Percentiles rank a stretch among this genome's conserved stretches.
Conservation (phyloP, 2,888 invertebrate genomes). For the Ditula angustiorana region DNA sequence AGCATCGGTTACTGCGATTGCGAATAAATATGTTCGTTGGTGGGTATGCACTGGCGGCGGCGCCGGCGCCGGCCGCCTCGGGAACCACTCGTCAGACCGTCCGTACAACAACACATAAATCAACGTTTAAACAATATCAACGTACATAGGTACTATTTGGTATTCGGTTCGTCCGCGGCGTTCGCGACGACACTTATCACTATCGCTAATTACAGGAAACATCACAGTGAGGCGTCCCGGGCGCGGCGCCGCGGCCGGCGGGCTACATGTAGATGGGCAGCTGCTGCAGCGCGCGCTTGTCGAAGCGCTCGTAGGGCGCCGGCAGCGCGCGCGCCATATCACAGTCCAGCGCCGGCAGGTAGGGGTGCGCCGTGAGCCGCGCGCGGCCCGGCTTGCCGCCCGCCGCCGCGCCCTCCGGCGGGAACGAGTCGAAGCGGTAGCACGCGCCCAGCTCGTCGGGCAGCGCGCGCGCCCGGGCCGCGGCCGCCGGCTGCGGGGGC, state of each 20-base stretch:
- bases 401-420: slow-evolving; percentile 52
- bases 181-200: slow-evolving; percentile 43
- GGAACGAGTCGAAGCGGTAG: slow-evolving; percentile 64
- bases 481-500: slow-evolving; percentile 57
- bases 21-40: slow-evolving; percentile 79
- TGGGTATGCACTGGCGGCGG: slow-evolving; percentile 58
- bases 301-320: slow-evolving; percentile 78
- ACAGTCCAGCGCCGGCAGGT: slow-evolving; percentile 70
- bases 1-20: slow-evolving; percentile 79
- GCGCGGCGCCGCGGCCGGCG: slow-evolving; percentile 6
- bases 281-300: slow-evolving; percentile 82
- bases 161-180: slow-evolving; percentile 67
- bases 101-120: slow-evolving; percentile 72
- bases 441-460: slow-evolving; percentile 51
- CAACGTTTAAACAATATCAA: slow-evolving; percentile 79
- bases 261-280: slow-evolving; percentile 83
- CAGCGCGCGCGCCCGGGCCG: slow-evolving; percentile 43
- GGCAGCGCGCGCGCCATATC: slow-evolving; percentile 77
- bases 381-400: slow-evolving; percentile 58
- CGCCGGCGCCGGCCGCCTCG: slow-evolving; percentile 40
- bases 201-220: slow-evolving; percentile 36
- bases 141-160: slow-evolving; percentile 81
- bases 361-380: slow-evolving; percentile 67
- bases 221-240: slow-evolving; percentile 41
- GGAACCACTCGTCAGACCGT: slow-evolving; percentile 35